A percentile compares a stretch with the other conserved stretches of the same genome.
Conservation (phyloP, 2,888 invertebrate species). For the Eulithis testata region DNA sequence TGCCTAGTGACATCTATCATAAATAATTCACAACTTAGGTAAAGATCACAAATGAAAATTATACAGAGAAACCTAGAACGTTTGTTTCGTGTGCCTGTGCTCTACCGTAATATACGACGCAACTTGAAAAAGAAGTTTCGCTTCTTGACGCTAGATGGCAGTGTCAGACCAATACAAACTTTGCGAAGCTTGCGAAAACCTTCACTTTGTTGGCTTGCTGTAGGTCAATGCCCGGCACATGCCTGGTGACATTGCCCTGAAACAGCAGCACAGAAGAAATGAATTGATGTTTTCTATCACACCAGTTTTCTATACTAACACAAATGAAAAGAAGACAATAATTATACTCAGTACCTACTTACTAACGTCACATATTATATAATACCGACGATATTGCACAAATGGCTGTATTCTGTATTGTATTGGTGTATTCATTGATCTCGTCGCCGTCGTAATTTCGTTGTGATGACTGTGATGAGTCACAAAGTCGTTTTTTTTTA, state of each 20-base stretch:
- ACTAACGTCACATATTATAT: too few species aligned
- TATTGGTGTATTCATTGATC: neutral
- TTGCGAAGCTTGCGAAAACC: neutral
- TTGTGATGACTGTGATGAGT: slow-evolving; percentile 1
- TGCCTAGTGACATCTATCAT: neutral
- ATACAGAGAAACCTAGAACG: neutral
- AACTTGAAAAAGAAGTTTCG: slow-evolving; percentile 4
- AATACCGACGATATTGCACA: too few species aligned
- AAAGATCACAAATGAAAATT: neutral
- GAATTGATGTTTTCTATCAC: too few species aligned
- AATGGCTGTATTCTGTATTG: neutral
- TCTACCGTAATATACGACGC: neutral
- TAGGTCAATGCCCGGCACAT: slow-evolving; percentile 18
- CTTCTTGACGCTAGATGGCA: slow-evolving; percentile 19
- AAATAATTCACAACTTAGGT: neutral
- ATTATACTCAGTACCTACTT: too few species aligned
- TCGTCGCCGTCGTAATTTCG: neutral
- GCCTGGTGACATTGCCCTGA: slow-evolving; percentile 19
- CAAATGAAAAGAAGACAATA: too few species aligned
- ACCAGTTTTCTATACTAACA: too few species aligned
- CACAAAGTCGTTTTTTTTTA: slow-evolving; percentile 9
- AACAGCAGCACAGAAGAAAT: neutral
- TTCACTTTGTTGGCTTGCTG: neutral
- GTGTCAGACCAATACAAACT: neutral
- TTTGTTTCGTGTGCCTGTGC: neutral